Evolutionary conservation across 2,888 invertebrate species (phyloP), one percentile per base, ranked within the genome.

Genomic region (Drosophila borealis): DNA sequence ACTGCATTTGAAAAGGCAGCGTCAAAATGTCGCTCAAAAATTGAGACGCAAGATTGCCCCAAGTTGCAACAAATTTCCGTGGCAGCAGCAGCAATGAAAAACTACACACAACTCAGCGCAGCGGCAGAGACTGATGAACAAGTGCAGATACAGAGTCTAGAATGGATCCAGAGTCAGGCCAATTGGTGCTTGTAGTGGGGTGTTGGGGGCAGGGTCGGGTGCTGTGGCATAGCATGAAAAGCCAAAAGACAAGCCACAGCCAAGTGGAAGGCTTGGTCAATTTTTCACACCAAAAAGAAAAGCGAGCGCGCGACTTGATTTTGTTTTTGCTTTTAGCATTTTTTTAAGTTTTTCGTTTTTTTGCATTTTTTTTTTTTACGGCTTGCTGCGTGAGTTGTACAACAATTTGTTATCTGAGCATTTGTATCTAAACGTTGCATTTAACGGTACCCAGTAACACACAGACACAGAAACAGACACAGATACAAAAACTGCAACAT

Each of bases 361-460:
- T 46, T 29, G 8, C 8, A 8, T 25, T 17, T 46, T 34, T 54
- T 46, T 34, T 54, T 9, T 66, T 49, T 53, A 21, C 41, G 46
- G 66, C 74, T 62, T 39, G 48, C 71, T 71, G 74, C 68, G 76
- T 72, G 65, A 59, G 80, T 68, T 79, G 80, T 79, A 71, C 79
- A 78, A 77, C 78, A 81, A 83, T 85, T 89, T 89, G 88, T 89
- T 89, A 85, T 89, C 85, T 84, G 44, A 56, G 79, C 71, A 79
- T 68, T 85, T 83, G 85, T 87, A 85, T 87, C 85, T 85, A 89
- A 85, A 80, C 81, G 85, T 78, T 87, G 85, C 80, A 84, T 81
- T 89, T 85, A 85, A 85, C 85, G 89, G 85, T 81, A 89, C 87
- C 72, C 57, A 59, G 44, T 10, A 44, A 50, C 33, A 45, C 62